A percentile compares a stretch with the other conserved stretches of the same genome.
Evolutionary conservation across 2,888 invertebrate genomes (phyloP).

Genomic region (Caenorhabditis sp.): DNA sequence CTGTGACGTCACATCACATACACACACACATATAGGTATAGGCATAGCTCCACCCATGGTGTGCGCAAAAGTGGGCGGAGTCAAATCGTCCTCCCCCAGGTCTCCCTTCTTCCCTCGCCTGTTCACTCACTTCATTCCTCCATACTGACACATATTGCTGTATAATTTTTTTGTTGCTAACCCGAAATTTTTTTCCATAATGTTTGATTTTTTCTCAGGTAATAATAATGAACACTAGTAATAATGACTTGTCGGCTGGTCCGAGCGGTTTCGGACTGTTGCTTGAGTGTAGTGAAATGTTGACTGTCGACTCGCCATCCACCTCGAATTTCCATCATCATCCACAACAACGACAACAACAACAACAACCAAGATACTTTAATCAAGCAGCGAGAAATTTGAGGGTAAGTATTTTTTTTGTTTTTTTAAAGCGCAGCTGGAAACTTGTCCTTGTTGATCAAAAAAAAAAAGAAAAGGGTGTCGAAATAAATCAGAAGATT

Average conservation of each 20-base stretch:
- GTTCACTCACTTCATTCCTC: constrained; percentile 9
- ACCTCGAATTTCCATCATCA: background rate
- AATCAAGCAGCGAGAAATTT: background rate
- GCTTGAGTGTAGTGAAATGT: background rate
- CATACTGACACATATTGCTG: background rate
- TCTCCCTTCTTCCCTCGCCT: constrained; percentile 10
- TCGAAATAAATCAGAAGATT: background rate
- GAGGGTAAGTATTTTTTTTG: no score
- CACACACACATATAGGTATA: background rate
- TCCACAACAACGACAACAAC: no score
- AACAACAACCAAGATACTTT: no score
- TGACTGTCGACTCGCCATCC: constrained; percentile 1
- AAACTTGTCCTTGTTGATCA: constrained; percentile 34
- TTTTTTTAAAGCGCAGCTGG: no score
- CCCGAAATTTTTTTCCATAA: background rate
- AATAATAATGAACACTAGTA: background rate
- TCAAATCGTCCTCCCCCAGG: constrained; percentile 1
- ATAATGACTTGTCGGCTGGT: constrained; percentile 25
- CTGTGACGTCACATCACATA: background rate
- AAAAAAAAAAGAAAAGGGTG: background rate
- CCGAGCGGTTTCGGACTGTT: constrained; percentile 18
- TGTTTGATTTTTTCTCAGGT: background rate
- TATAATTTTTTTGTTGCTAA: background rate
- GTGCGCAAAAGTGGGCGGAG: constrained; percentile 6
- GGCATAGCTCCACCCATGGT: background rate